Evolutionary conservation across 2,113 vertebrate genomes (phyloP).

Genomic region (Neogobius melanostomus): DNA sequence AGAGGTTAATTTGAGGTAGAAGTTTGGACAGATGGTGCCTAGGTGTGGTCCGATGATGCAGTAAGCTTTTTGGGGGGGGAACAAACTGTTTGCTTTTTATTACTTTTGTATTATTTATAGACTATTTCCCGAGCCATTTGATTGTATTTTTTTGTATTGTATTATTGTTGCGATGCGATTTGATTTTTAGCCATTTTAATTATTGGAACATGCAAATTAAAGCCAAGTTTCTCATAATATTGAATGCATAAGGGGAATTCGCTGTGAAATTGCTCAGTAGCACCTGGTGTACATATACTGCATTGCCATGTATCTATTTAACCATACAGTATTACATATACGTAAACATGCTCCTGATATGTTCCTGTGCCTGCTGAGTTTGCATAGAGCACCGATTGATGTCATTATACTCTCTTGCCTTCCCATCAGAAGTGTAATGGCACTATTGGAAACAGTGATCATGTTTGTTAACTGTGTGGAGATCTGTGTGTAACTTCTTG

Average conservation of each 20-base stretch:
- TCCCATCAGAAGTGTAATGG: slow-evolving; percentile 69
- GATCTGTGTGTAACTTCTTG: slow-evolving; percentile 68
- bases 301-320: slow-evolving; percentile 76
- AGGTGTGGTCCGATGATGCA: slow-evolving; percentile 38
- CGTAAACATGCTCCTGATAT: slow-evolving; percentile 65
- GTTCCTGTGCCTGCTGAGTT: slow-evolving; percentile 76
- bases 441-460: slow-evolving; percentile 62
- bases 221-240: slow-evolving; percentile 68
- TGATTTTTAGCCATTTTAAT: slow-evolving; percentile 47
- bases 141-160: slow-evolving; percentile 48
- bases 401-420: slow-evolving; percentile 66
- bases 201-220: slow-evolving; percentile 32
- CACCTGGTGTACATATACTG: slow-evolving; percentile 75
- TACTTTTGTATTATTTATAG: slow-evolving; percentile 41
- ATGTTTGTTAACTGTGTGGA: slow-evolving; percentile 64
- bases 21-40: slow-evolving; percentile 38
- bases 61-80: slow-evolving; percentile 47
- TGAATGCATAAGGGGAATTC: slow-evolving; percentile 72
- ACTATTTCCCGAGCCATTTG: slow-evolving; percentile 36
- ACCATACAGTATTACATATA: slow-evolving; percentile 80
- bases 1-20: slow-evolving; percentile 49
- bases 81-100: slow-evolving; percentile 53
- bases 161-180: slow-evolving; percentile 18
- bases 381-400: slow-evolving; percentile 72
- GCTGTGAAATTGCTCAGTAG: slow-evolving; percentile 73